Conservation (phyloP, 1,140 invertebrate genomes). For the Teleogryllus occipitalis region DNA sequence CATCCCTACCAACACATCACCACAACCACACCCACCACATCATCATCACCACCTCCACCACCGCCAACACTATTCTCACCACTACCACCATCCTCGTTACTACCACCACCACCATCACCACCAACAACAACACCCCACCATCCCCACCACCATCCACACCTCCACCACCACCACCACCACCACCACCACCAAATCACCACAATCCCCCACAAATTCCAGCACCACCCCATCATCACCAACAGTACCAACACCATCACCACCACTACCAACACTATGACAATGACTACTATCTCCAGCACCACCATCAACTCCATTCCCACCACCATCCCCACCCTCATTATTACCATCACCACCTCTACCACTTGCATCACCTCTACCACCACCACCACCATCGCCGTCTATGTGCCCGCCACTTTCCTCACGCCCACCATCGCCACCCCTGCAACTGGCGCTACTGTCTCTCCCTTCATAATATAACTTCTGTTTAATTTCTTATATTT, state of each 20-base stretch:
- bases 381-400: not conserved
- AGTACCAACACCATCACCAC: no score
- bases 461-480: not conserved
- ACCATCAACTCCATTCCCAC: not conserved
- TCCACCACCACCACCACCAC: no score
- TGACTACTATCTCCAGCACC: no score
- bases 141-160: no score
- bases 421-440: no score
- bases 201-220: no score
- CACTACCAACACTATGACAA: no score
- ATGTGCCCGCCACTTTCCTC: not conserved
- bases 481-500: conserved; percentile 2
- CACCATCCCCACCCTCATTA: not conserved
- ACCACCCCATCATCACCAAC: no score
- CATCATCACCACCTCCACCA: not conserved
- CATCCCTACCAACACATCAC: not conserved
- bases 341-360: not conserved
- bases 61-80: not conserved
- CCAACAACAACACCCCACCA: not conserved
- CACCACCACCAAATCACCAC: no score
- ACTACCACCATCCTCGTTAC: not conserved
- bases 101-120: not conserved
- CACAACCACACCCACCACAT: not conserved
- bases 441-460: not conserved
- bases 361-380: not conserved